A percentile compares a stretch with the other conserved stretches of the same genome.
These are phyloP conservation scores for Plebejus melissa DNA, from an alignment of 2,888 invertebrate genomes.

Conservation along the genomic window DNA sequence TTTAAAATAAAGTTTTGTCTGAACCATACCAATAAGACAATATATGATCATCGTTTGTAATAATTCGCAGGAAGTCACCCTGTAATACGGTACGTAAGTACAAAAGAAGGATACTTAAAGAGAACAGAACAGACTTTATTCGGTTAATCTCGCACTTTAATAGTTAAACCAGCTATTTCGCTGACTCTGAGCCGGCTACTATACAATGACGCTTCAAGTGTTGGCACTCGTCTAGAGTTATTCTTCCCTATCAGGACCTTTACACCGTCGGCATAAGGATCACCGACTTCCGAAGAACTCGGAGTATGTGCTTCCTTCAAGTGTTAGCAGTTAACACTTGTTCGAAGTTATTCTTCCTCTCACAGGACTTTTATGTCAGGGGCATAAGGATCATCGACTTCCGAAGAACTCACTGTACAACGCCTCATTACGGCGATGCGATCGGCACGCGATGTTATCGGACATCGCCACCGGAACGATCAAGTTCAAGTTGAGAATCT, in stretches of 20 bases:
- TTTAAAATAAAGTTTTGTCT: no score
- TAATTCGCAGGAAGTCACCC: no score
- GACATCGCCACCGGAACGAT: conserved; percentile 40
- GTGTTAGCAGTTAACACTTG: not conserved
- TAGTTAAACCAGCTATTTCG: no score
- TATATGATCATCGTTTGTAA: no score
- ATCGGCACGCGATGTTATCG: conserved; percentile 62
- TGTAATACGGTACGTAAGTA: not conserved
- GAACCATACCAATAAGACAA: no score
- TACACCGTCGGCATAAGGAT: not conserved
- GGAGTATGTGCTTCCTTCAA: not conserved
- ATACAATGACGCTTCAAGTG: not conserved
- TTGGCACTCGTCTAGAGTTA: not conserved
- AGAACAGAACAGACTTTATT: no score
- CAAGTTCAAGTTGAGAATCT: conserved; percentile 9
- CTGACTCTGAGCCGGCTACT: not conserved
- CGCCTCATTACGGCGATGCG: conserved; percentile 66
- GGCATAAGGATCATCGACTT: not conserved
- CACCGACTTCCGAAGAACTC: not conserved
- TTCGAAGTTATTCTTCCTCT: not conserved
- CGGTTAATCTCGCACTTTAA: no score
- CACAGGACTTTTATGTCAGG: not conserved
- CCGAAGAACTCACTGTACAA: not conserved
- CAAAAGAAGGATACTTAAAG: not conserved
- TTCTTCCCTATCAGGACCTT: not conserved